Conservation (phyloP, 2,888 invertebrate genomes). For the Deilephila porcellus region DNA sequence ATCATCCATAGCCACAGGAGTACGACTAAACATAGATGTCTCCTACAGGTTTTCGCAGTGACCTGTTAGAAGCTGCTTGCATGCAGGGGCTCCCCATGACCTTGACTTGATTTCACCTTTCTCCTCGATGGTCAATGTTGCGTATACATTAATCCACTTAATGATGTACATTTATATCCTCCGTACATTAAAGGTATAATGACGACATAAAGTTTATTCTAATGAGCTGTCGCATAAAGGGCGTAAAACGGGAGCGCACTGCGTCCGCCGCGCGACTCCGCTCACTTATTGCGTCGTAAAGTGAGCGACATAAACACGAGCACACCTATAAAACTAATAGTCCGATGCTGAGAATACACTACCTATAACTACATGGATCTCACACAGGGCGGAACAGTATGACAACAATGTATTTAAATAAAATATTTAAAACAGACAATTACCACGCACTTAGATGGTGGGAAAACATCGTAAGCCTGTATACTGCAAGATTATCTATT, state of each 20-base stretch:
- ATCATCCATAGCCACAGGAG: no score
- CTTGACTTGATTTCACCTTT: no score
- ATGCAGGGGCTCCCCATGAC: no score
- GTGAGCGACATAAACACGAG: constrained; percentile 30
- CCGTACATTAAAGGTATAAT: not conserved
- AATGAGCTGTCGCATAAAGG: constrained; percentile 20
- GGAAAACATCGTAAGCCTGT: no score
- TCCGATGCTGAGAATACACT: constrained; percentile 27
- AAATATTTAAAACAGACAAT: no score
- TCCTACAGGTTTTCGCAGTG: no score
- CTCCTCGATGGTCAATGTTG: no score
- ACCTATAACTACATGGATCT: constrained; percentile 10
- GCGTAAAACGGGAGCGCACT: constrained; percentile 30
- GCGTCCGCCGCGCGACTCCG: constrained; percentile 19
- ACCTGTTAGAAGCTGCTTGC: no score
- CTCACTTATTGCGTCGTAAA: constrained; percentile 37
- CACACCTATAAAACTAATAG: constrained; percentile 33
- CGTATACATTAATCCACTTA: not conserved
- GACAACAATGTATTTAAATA: not conserved
- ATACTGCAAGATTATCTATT: no score
- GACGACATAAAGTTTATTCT: not conserved
- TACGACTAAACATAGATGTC: no score
- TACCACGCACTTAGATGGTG: no score
- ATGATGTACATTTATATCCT: not conserved
- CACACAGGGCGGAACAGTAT: not conserved